These are phyloP conservation scores for Mola mola DNA, from an alignment of 2,113 vertebrate genomes.

Conservation along the genomic window DNA sequence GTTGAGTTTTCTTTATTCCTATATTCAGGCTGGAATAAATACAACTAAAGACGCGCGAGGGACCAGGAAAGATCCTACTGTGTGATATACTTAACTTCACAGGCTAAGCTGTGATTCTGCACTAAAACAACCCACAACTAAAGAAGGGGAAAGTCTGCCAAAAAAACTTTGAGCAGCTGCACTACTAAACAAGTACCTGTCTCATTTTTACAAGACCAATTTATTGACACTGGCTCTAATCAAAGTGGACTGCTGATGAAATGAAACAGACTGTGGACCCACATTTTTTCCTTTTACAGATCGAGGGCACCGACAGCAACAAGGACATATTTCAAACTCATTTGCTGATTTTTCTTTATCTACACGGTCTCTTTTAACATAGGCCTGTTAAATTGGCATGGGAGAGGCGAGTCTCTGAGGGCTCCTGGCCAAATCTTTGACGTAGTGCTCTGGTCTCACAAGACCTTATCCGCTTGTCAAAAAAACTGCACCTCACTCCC, in stretches of 20 bases:
- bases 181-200: constrained; percentile 45
- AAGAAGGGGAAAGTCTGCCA: constrained; percentile 24
- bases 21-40: constrained; percentile 32
- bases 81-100: constrained; percentile 28
- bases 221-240: constrained; percentile 43
- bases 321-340: constrained; percentile 16
- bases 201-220: constrained; percentile 34
- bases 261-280: constrained; percentile 49
- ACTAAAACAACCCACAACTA: constrained; percentile 42
- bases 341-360: constrained; percentile 37
- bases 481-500: constrained; percentile 38
- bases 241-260: constrained; percentile 57
- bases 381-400: constrained; percentile 57
- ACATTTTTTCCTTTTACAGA: constrained; percentile 13
- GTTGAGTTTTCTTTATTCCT: constrained; percentile 11
- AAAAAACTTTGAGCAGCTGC: constrained; percentile 52
- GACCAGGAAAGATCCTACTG: constrained; percentile 24
- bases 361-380: constrained; percentile 22
- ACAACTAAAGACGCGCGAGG: constrained; percentile 43
- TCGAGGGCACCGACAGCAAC: constrained; percentile 13
- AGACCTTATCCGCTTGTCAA: constrained; percentile 62
- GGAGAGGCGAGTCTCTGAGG: constrained; percentile 31
- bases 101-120: constrained; percentile 11
- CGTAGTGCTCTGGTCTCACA: constrained; percentile 40
- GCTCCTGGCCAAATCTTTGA: constrained; percentile 53